phyloP scores from a whole-genome alignment of 2,888 invertebrate species.

The Polymixis lichenea region DNA sequence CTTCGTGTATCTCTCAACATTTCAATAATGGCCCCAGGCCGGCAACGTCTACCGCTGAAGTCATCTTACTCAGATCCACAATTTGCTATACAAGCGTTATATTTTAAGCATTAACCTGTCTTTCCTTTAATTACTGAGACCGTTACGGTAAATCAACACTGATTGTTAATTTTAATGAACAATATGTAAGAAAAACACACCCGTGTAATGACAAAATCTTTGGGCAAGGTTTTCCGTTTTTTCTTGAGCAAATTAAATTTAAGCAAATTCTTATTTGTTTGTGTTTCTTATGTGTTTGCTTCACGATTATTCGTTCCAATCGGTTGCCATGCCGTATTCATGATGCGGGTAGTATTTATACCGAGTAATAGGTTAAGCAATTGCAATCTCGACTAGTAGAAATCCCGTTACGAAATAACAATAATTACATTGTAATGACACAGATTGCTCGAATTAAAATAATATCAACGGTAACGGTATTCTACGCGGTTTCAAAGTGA shows the following conservation, averaged over 20 bases:
- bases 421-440: conserved; percentile 51
- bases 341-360: conserved; percentile 25
- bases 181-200: conserved; percentile 21
- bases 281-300: too few species aligned
- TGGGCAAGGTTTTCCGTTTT: conserved; percentile 1
- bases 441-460: conserved; percentile 57
- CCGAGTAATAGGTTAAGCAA: conserved; percentile 1
- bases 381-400: conserved; percentile 19
- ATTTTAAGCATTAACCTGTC: not conserved
- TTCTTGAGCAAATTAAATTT: conserved; percentile 1
- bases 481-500: conserved; percentile 10
- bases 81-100: not conserved
- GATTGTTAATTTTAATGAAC: conserved; percentile 12
- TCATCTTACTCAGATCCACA: not conserved
- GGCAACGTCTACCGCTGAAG: not conserved
- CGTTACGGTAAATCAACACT: conserved; percentile 4
- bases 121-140: conserved; percentile 4
- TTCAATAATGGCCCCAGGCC: not conserved
- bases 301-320: conserved; percentile 33
- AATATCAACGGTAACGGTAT: conserved; percentile 46
- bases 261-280: conserved; percentile 18
- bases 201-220: not conserved
- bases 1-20: not conserved
- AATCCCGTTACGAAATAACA: conserved; percentile 35
- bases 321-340: not conserved